Conservation (phyloP, 92 coral and sea anemone species). For the Parazoanthus swiftii region DNA sequence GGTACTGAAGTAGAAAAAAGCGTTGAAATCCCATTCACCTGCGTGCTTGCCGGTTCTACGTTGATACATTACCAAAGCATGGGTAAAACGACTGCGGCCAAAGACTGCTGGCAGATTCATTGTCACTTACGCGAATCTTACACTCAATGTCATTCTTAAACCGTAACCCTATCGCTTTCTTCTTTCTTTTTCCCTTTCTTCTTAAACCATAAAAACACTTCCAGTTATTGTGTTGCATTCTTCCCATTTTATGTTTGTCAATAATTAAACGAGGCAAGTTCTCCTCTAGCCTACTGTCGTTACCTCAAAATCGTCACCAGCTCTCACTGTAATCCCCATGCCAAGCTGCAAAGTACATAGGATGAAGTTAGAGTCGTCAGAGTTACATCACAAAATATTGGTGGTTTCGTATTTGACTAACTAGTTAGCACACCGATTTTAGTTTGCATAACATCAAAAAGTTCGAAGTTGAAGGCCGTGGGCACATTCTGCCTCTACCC, state of each 20-base stretch:
- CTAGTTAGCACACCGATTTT: neutral
- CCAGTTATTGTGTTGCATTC: too few relatives aligned
- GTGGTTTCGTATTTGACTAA: neutral
- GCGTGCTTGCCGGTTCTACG: too few relatives aligned
- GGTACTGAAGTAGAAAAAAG: too few relatives aligned
- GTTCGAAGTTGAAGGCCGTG: neutral
- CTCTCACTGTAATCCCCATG: constrained; percentile 72
- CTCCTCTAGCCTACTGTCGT: neutral
- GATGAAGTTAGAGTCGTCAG: neutral
- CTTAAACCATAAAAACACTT: too few relatives aligned
- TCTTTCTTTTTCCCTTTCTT: too few relatives aligned
- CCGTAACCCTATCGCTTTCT: too few relatives aligned
- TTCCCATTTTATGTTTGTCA: neutral
- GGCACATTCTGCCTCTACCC: neutral
- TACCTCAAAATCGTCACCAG: constrained; percentile 73
- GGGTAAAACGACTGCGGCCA: too few relatives aligned
- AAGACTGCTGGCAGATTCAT: too few relatives aligned
- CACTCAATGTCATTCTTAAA: too few relatives aligned
- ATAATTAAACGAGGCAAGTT: neutral
- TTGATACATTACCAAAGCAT: too few relatives aligned
- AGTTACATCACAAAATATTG: neutral
- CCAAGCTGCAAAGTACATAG: constrained; percentile 67
- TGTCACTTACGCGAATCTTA: too few relatives aligned
- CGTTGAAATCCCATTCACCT: too few relatives aligned
- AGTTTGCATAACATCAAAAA: neutral